Conservation (phyloP, 2,888 invertebrate species). For the Tryphoninae sp. region DNA sequence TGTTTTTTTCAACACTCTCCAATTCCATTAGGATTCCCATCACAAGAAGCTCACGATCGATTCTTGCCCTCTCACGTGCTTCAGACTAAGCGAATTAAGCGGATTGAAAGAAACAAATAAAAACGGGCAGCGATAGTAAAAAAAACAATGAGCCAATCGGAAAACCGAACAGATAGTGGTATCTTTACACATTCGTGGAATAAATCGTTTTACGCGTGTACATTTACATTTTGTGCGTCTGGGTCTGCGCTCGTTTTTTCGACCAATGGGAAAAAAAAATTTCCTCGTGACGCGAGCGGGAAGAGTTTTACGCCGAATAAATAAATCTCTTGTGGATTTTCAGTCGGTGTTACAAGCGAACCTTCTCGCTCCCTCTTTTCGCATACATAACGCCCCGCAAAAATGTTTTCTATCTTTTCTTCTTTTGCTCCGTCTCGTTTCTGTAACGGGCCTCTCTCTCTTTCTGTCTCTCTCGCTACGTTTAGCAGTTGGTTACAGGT, state of each 20-base stretch:
- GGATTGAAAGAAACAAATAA: conserved; percentile 14
- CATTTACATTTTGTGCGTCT: background rate
- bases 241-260: background rate
- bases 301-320: conserved; percentile 49
- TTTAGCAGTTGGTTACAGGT: conserved; percentile 58
- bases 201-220: conserved; percentile 6
- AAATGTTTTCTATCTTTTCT: conserved; percentile 37
- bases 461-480: conserved; percentile 4
- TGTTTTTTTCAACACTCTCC: background rate
- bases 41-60: background rate
- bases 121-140: background rate
- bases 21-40: conserved; percentile 24
- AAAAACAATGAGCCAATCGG: background rate
- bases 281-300: conserved; percentile 11
- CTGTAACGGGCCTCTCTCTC: conserved; percentile 18
- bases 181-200: conserved; percentile 3
- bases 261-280: conserved; percentile 15
- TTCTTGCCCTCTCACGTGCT: background rate
- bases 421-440: conserved; percentile 40
- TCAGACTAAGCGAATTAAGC: conserved; percentile 8
- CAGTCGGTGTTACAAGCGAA: conserved; percentile 42
- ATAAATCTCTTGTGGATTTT: conserved; percentile 57
- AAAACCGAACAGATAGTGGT: background rate
- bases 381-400: conserved; percentile 24
- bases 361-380: conserved; percentile 30